These are phyloP conservation scores for Gnathochromis pfefferi DNA, from an alignment of 2,113 vertebrate genomes.

Conservation along the genomic window DNA sequence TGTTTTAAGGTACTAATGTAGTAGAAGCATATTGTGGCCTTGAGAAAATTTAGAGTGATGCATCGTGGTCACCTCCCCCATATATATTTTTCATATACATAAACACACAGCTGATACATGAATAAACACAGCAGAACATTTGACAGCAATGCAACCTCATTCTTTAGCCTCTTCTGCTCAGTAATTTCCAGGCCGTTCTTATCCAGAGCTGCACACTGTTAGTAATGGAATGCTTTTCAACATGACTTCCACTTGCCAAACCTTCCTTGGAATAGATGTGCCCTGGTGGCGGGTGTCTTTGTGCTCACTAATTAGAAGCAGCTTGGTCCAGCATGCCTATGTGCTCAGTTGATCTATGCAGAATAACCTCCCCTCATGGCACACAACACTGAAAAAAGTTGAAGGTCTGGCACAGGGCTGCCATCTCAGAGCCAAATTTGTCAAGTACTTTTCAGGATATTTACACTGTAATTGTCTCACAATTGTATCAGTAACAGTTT, in stretches of 20 bases:
- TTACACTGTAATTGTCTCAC: background rate
- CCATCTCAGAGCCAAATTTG: background rate
- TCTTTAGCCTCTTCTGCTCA: background rate
- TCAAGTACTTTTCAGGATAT: background rate
- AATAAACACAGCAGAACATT: background rate
- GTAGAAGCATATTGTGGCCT: background rate
- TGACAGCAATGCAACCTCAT: background rate
- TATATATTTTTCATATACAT: background rate
- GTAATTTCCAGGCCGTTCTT: background rate
- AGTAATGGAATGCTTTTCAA: conserved; percentile 29
- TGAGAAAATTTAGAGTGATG: background rate
- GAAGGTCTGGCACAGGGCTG: background rate
- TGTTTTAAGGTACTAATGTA: background rate
- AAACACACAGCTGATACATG: background rate
- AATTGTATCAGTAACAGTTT: background rate
- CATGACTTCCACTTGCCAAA: conserved; percentile 9
- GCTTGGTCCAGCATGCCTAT: conserved; percentile 16
- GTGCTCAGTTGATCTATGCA: background rate
- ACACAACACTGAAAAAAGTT: background rate
- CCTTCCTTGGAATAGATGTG: conserved; percentile 7
- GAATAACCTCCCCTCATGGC: background rate
- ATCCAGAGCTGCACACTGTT: conserved; percentile 3
- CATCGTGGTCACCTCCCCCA: background rate
- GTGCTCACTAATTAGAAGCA: conserved; percentile 50
- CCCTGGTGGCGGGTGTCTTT: conserved; percentile 31